Evolutionary conservation across 1,140 invertebrate genomes (phyloP).

Genomic region (Ctenoplectra terminalis): DNA sequence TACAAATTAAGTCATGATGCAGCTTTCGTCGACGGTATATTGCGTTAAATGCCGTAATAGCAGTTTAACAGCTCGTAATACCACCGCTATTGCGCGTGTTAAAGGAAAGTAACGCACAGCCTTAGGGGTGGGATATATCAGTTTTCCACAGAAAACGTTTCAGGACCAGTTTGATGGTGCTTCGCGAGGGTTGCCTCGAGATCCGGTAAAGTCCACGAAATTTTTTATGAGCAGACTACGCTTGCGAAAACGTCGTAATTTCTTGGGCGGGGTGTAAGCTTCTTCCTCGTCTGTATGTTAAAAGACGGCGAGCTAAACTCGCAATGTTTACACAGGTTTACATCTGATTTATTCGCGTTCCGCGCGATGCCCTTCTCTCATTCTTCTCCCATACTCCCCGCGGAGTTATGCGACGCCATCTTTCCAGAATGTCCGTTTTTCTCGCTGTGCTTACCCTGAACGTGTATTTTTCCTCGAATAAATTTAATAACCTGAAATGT

Average conservation of each 20-base stretch:
- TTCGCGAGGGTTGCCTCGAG: not conserved
- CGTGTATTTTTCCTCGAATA: not conserved
- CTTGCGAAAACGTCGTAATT: constrained; percentile 22
- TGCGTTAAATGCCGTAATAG: constrained; percentile 50
- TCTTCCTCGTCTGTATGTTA: constrained; percentile 1
- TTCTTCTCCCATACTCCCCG: not conserved
- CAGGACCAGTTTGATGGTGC: no score
- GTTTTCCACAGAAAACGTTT: not conserved
- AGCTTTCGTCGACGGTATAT: constrained; percentile 28
- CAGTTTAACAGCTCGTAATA: constrained; percentile 45
- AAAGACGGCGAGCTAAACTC: constrained; percentile 42
- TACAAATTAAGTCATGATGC: constrained; percentile 45
- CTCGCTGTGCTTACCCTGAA: not conserved
- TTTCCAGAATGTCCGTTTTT: not conserved
- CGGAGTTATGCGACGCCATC: constrained; percentile 5
- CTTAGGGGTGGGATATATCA: not conserved
- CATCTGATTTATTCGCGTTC: constrained; percentile 66
- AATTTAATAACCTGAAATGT: not conserved
- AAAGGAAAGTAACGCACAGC: constrained; percentile 27
- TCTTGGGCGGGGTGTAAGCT: not conserved
- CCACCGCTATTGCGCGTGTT: constrained; percentile 23
- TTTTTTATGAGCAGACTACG: constrained; percentile 33
- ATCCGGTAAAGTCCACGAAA: not conserved
- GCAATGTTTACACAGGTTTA: constrained; percentile 64
- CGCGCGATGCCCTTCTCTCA: not conserved